Base-by-base conservation (phyloP, 2,888 invertebrate genomes). In the Alloscopus bannaensis region DNA sequence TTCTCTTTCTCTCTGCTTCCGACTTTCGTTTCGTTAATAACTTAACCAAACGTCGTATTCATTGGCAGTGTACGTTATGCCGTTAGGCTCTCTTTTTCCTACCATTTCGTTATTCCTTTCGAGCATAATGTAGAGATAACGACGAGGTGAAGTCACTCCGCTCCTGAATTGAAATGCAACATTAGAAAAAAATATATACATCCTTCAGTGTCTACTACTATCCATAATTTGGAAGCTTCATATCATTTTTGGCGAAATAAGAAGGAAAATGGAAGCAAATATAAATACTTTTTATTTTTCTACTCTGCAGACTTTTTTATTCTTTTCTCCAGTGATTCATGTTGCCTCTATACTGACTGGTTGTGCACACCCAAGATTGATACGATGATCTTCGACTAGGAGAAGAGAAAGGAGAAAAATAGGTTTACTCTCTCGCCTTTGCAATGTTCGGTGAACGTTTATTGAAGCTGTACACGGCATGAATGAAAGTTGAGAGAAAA, bases 251-350 rank as follows among this genome's bases (percentile, higher is more conserved):
- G 40, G 18, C 2, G 29, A 29, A 42, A 28, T 8, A 57, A 57
- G 57, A 13, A 59, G 20, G 45, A 45, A 59, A 69, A 69, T n/a
- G n/a, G n/a, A n/a, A n/a, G n/a, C n/a, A n/a, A n/a, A n/a, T n/a
- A n/a, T 69, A 69, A 69, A 69, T 69, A 59, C 59, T 59, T 59
- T 69, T 69, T 69, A 42, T 45, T 59, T 69, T 59, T 69, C 69
- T 59, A 28, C 59, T 69, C 50, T 47, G 16, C 47, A 47, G 47
- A 47, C 16, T 36, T 36, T 13, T 13, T 36, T 36, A 36, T 36
- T 36, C 6, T 13, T 36, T 65, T 65, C 47, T 20, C 45, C 29
- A 31, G 52, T 47, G 47, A 47, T 47, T 50, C 31, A 2, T 47
- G 50, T 50, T 52, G 24, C 26, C 26, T 40, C 26, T 50, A 50